phyloP scores from a whole-genome alignment of 2,888 invertebrate species.

The Pandemis heparana region DNA sequence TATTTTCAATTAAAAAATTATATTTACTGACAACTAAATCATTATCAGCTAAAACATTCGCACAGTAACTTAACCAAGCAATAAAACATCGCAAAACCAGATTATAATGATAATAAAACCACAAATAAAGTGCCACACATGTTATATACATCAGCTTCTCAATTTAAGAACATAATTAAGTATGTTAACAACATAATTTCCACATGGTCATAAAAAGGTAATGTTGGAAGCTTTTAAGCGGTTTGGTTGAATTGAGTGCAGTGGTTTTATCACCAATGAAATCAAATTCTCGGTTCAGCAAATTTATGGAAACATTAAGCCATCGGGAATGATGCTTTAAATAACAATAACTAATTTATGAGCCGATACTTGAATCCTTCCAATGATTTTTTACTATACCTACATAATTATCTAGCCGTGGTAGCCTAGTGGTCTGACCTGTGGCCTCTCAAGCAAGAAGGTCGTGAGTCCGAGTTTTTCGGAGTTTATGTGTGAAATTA shows the following conservation, averaged over 20 bases:
- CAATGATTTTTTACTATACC: too few relatives aligned
- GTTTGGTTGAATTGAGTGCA: slow-evolving; percentile 55
- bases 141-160: slow-evolving; percentile 1
- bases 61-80: neutral
- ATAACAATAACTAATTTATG: slow-evolving; percentile 38
- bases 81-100: slow-evolving; percentile 10
- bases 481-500: too few relatives aligned
- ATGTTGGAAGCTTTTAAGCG: slow-evolving; percentile 70
- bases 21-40: neutral
- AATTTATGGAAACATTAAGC: slow-evolving; percentile 69
- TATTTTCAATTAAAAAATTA: neutral
- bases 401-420: too few relatives aligned
- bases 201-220: slow-evolving; percentile 63
- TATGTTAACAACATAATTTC: slow-evolving; percentile 50
- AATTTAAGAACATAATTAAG: slow-evolving; percentile 46
- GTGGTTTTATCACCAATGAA: slow-evolving; percentile 73
- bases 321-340: slow-evolving; percentile 58
- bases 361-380: too few relatives aligned
- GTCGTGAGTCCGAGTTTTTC: too few relatives aligned
- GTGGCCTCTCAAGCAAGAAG: too few relatives aligned
- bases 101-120: slow-evolving; percentile 24
- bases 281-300: slow-evolving; percentile 57
- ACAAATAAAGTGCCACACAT: slow-evolving; percentile 16
- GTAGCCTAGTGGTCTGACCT: too few relatives aligned
- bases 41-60: neutral